These are phyloP conservation scores for Catamblyrhynchus diadema DNA, from an alignment of 2,797 vertebrate species.

Conservation along the genomic window DNA sequence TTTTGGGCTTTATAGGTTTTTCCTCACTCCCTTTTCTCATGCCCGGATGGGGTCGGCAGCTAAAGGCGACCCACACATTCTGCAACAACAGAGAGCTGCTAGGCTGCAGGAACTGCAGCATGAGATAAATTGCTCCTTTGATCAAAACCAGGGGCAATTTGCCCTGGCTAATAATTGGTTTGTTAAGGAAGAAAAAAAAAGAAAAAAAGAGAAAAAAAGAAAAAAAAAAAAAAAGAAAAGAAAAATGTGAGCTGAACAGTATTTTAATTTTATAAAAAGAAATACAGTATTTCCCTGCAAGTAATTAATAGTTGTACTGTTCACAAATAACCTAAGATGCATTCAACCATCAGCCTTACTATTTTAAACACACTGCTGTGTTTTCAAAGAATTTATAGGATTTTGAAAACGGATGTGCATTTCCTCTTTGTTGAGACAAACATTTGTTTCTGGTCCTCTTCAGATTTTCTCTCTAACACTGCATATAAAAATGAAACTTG, in stretches of 20 bases:
- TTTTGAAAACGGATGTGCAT: neutral
- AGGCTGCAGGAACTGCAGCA: neutral
- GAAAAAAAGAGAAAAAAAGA: neutral
- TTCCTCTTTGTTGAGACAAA: neutral
- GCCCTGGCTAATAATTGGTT: neutral
- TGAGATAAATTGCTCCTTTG: slow-evolving; percentile 33
- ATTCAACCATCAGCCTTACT: neutral
- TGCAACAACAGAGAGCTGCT: neutral
- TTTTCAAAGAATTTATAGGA: neutral
- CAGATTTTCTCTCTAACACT: neutral
- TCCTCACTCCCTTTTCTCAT: slow-evolving; percentile 31
- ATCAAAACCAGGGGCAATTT: slow-evolving; percentile 29
- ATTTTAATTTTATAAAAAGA: neutral
- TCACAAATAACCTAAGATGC: neutral
- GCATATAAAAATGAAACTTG: neutral
- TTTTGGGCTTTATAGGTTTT: slow-evolving; percentile 46
- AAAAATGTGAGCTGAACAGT: neutral
- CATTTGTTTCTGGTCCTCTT: neutral
- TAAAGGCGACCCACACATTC: neutral
- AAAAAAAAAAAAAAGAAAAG: no score
- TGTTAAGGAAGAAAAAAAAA: neutral
- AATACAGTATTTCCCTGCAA: neutral
- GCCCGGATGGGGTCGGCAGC: neutral
- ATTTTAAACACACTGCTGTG: neutral
- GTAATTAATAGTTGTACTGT: neutral